Evolutionary conservation across 1,140 invertebrate genomes (phyloP), one percentile per base, ranked within the genome.

Genomic region (Wasmannia auropunctata): DNA sequence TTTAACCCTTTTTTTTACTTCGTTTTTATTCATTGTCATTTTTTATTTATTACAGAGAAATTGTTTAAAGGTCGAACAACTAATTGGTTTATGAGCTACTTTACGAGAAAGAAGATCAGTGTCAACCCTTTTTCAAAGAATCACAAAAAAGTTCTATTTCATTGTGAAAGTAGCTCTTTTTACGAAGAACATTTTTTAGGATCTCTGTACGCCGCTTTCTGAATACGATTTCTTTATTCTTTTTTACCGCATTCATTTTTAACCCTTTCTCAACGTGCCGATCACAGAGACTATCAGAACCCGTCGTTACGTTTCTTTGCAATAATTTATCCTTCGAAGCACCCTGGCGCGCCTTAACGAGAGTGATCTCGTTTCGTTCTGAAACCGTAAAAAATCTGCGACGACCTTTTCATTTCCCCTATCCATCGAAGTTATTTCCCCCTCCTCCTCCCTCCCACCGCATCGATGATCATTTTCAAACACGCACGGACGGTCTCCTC

Each of bases 321-420:
- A 7, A 79, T 86, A 90, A 90, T 90, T 87, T 81, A 81, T 69
- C 6, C 58, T 67, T 87, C 34, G 56, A 49, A 28, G 43, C n/a
- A 43, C 67, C 49, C 65, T 89, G 62, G 76, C 14, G 72, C 10
- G 31, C 51, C 28, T 28, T 74, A n/a, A 72, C 62, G 25, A 58
- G 8, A 46, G 8, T 37, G 49, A 22, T 4, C 58, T 31, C 70
- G n/a, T 87, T 87, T 87, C 67, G 54, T 28, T 6, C 28, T 51
- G 14, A 80, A 92, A 91, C 86, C 86, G 86, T 91, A 87, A 92
- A n/a, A 93, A 93, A 92, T 93, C 91, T 88, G 88, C 89, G 81
- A 90, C 76, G 67, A 58, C 62, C 62, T 37, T 67, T 81, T 86
- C 51, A 49, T 49, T 43, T 46, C 76, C 54, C 62, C 63, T 60